These are phyloP conservation scores for Metalampra italica DNA, from an alignment of 2,888 invertebrate species.

Conservation along the genomic window DNA sequence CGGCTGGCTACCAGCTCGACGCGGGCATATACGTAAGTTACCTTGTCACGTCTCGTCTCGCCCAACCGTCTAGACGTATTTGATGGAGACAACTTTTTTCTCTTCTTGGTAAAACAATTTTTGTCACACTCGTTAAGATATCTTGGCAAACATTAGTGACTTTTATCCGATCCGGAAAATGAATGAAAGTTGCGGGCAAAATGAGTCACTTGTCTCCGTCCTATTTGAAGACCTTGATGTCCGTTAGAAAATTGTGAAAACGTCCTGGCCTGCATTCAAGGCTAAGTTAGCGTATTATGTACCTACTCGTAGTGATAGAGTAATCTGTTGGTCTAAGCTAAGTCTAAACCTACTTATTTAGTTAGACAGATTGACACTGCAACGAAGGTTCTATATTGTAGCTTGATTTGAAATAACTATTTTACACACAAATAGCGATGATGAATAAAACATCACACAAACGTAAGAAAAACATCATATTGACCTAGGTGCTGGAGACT, in stretches of 20 bases:
- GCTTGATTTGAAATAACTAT: neutral
- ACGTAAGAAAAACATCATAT: too few species aligned
- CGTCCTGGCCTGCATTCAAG: constrained; percentile 19
- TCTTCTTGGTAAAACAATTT: constrained; percentile 69
- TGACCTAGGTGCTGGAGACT: too few species aligned
- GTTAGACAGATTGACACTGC: too few species aligned
- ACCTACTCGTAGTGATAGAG: constrained; percentile 12
- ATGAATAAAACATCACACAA: too few species aligned
- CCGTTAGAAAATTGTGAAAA: constrained; percentile 17
- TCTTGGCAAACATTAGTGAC: constrained; percentile 66
- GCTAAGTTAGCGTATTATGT: constrained; percentile 14
- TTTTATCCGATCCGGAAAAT: constrained; percentile 66
- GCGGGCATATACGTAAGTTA: neutral
- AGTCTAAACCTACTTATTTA: too few species aligned
- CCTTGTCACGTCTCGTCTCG: constrained; percentile 58
- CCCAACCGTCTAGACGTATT: constrained; percentile 62
- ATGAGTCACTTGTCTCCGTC: constrained; percentile 44
- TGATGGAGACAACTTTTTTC: constrained; percentile 53
- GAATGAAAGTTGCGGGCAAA: constrained; percentile 66
- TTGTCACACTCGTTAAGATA: constrained; percentile 66
- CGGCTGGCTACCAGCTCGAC: too few species aligned
- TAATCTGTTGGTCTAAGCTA: neutral
- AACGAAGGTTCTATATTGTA: too few species aligned
- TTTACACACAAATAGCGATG: too few species aligned
- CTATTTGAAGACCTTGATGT: constrained; percentile 41